These are phyloP conservation scores for Vireo griseus DNA, from an alignment of 2,797 vertebrate species.

Conservation along the genomic window DNA sequence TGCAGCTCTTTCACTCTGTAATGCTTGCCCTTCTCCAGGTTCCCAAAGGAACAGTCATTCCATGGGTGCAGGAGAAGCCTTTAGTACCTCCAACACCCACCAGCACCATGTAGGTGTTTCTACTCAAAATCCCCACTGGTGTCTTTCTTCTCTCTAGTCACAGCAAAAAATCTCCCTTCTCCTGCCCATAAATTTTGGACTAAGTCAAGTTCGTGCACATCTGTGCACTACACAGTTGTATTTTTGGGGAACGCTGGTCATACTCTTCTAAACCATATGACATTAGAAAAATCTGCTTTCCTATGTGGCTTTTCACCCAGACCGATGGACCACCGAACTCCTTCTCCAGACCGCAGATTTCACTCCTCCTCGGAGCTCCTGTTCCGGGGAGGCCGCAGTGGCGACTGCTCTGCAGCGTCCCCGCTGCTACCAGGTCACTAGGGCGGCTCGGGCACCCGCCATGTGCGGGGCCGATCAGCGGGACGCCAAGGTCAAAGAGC, in stretches of 20 bases:
- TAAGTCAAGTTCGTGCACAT: not conserved
- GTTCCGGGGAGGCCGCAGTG: not conserved
- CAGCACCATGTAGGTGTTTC: fast-evolving
- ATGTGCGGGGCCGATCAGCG: not conserved
- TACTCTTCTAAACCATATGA: fast-evolving
- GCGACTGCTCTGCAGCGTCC: too few species aligned
- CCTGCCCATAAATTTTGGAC: not conserved
- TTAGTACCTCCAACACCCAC: not conserved
- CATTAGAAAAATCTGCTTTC: not conserved
- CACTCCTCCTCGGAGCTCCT: not conserved
- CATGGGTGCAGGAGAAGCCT: fast-evolving
- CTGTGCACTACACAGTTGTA: fast-evolving
- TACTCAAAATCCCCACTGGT: not conserved
- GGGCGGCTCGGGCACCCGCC: not conserved
- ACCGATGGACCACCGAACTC: fast-evolving
- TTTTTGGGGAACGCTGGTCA: not conserved
- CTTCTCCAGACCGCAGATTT: fast-evolving
- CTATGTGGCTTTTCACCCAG: fast-evolving
- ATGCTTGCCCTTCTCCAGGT: not conserved
- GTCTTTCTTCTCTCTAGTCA: not conserved
- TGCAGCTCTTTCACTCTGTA: not conserved
- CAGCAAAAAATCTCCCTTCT: not conserved
- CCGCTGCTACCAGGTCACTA: not conserved
- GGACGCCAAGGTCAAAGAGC: not conserved
- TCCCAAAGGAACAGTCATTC: not conserved